These are phyloP conservation scores for Rotaria sp. DNA, from an alignment of 2,888 invertebrate genomes.

Conservation along the genomic window DNA sequence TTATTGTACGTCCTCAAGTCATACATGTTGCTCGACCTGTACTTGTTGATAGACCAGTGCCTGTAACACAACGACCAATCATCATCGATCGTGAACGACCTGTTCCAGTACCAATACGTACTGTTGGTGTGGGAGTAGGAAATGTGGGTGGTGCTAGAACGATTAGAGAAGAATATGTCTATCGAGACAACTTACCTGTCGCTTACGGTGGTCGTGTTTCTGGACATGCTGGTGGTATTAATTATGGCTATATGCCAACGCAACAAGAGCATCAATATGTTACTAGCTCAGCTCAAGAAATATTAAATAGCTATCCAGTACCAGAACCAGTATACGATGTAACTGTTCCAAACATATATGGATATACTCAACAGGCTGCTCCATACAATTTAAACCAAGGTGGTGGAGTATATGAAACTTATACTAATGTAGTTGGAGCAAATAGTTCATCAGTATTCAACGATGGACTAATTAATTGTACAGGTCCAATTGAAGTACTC, in stretches of 20 bases:
- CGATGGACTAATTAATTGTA: not conserved
- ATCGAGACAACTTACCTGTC: slow-evolving; percentile 27
- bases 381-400: not conserved
- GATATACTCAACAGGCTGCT: not conserved
- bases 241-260: slow-evolving; percentile 30
- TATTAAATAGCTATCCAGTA: not conserved
- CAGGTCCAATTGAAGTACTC: not conserved
- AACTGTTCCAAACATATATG: not conserved
- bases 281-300: not conserved
- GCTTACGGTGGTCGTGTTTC: slow-evolving; percentile 28
- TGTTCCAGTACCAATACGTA: slow-evolving; percentile 24
- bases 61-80: slow-evolving; percentile 39
- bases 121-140: too few species aligned
- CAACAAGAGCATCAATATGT: slow-evolving; percentile 16
- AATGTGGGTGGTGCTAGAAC: too few species aligned
- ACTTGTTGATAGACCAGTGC: slow-evolving; percentile 40
- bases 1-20: slow-evolving; percentile 40
- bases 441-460: not conserved
- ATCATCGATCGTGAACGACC: slow-evolving; percentile 39
- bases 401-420: not conserved
- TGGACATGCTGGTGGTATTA: not conserved
- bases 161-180: slow-evolving; percentile 23
- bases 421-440: not conserved
- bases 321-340: not conserved
- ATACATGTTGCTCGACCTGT: slow-evolving; percentile 41